phyloP scores from a whole-genome alignment of 1,140 invertebrate genomes.

The Drosophila littoralis region DNA sequence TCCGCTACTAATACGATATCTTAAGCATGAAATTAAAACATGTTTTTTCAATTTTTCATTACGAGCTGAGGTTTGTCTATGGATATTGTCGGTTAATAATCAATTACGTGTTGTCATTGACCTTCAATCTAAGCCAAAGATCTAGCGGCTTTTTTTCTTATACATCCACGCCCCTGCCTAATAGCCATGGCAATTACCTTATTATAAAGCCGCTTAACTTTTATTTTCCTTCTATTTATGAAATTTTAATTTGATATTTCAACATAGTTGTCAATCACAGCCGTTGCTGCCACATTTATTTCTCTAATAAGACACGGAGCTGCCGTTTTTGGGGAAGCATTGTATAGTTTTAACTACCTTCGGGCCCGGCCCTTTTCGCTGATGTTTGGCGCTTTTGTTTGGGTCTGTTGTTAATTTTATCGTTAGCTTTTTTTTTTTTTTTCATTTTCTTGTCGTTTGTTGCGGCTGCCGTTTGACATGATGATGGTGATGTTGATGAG shows the following conservation, averaged over 20 bases:
- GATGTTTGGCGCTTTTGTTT: slow-evolving; percentile 37
- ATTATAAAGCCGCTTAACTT: slow-evolving; percentile 76
- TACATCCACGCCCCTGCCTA: slow-evolving; percentile 65
- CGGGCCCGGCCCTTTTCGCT: slow-evolving; percentile 44
- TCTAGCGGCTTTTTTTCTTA: slow-evolving; percentile 25
- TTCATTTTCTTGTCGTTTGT: slow-evolving; percentile 33
- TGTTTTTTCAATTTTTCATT: slow-evolving; percentile 59
- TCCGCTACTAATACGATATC: slow-evolving; percentile 71
- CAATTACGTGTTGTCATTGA: slow-evolving; percentile 78
- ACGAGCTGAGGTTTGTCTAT: slow-evolving; percentile 14
- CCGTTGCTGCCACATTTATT: slow-evolving; percentile 44
- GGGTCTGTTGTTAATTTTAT: slow-evolving; percentile 63
- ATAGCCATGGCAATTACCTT: slow-evolving; percentile 76
- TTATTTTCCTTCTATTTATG: slow-evolving; percentile 68
- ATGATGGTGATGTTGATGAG: slow-evolving; percentile 41
- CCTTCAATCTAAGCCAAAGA: slow-evolving; percentile 64
- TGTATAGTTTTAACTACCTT: slow-evolving; percentile 28
- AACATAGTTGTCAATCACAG: slow-evolving; percentile 80
- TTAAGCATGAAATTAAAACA: slow-evolving; percentile 81
- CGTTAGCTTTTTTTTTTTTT: slow-evolving; percentile 52
- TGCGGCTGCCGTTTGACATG: slow-evolving; percentile 76
- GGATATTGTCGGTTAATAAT: slow-evolving; percentile 70
- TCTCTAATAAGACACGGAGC: slow-evolving; percentile 48
- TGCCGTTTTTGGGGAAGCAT: slow-evolving; percentile 21
- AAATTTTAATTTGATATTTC: slow-evolving; percentile 81